phyloP scores from a whole-genome alignment of 2,797 vertebrate species.

The Lacerta agilis region DNA sequence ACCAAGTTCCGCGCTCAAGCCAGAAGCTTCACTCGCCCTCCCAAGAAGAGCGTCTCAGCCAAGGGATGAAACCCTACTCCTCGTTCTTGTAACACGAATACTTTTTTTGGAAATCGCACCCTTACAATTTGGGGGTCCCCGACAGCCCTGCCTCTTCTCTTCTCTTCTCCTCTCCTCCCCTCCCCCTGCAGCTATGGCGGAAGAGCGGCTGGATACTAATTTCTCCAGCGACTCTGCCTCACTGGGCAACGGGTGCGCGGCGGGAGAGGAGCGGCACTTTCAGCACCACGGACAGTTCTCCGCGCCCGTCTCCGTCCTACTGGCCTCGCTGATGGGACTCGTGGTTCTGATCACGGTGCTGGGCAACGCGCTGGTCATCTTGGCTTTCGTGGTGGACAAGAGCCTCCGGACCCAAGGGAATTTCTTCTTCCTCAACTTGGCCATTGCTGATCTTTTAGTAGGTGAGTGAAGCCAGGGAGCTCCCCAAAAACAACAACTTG shows the following conservation, averaged over 20 bases:
- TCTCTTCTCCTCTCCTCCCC: not conserved
- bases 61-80: not conserved
- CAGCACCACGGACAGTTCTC: conserved; percentile 70
- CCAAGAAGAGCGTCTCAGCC: too few relatives aligned
- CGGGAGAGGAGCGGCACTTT: conserved; percentile 51
- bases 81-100: too few relatives aligned
- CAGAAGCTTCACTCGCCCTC: not conserved
- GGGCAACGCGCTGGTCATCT: conserved; percentile 80
- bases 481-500: not conserved
- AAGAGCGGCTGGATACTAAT: conserved; percentile 21
- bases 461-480: conserved; percentile 64
- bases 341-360: conserved; percentile 78
- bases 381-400: conserved; percentile 79
- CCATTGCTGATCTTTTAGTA: conserved; percentile 80
- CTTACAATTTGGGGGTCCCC: not conserved
- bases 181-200: conserved; percentile 10
- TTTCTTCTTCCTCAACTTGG: conserved; percentile 84
- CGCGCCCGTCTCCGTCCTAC: conserved; percentile 65
- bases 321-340: conserved; percentile 78
- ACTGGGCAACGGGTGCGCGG: not conserved
- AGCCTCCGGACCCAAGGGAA: conserved; percentile 79
- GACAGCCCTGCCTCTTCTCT: too few relatives aligned
- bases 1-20: not conserved
- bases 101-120: too few relatives aligned
- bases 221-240: conserved; percentile 5